Base-by-base conservation (phyloP, 1,140 invertebrate species). In the Drosophila orena region DNA sequence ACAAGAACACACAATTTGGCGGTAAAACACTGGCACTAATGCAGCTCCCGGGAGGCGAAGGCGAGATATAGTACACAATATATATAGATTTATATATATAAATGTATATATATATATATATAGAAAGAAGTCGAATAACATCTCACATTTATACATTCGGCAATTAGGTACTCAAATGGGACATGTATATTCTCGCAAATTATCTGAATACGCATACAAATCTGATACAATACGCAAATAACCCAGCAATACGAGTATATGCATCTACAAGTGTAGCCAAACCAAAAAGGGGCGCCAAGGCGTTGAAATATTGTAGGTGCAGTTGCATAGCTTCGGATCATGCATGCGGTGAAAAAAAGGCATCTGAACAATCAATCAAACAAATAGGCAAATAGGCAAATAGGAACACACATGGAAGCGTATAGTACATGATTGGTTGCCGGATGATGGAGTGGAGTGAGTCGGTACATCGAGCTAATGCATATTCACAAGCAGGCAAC, bases 141-240 rank as follows among this genome's bases (percentile, higher is more conserved):
- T 57, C 40, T 44, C 43, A 58, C 56, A 58, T 58, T 49, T 61
- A 42, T 59, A 52, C 56, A 58, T 58, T 44, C 15, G 42, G 40
- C 42, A 57, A 57, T 46, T n/a, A 57, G 40, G 42, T 34, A 57
- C 55, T 42, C 40, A 43, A 50, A 64, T 40, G 27, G 64, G 64
- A 64, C 60, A 81, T 76, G 78, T 81, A 80, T 81, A 77, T 66
- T 83, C 71, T 81, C 49, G 49, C 27, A 52, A 52, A 83, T 80
- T 14, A 34, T 37, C 44, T 38, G 46, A 52, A 53, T 42, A 53
- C 64, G 52, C 37, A 52, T 42, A 68, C 20, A 60, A 35, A 27
- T 43, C 20, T 15, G 17, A 53, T 38, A 68, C 61, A 20, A 53
- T 38, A 68, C 61, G 37, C 6, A 50, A 56, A 35, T 37, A 57